Evolutionary conservation across 2,113 vertebrate species (phyloP).

Genomic region (Zosterops lateralis): DNA sequence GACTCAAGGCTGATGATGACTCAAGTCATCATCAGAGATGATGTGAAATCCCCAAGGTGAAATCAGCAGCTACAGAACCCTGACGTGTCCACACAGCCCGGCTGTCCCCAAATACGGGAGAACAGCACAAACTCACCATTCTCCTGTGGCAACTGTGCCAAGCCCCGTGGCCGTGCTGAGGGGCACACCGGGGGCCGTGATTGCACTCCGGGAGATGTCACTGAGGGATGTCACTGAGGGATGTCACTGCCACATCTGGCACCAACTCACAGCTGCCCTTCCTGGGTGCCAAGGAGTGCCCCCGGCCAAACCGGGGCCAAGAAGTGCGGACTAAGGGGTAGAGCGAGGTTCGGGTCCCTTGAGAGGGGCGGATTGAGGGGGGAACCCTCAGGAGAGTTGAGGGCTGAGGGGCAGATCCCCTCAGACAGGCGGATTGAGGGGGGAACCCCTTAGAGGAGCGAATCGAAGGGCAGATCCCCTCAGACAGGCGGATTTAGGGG

Average conservation of each 20-base stretch:
- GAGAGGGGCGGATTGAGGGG: too few species aligned
- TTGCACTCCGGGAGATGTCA: rapidly evolving
- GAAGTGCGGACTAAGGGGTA: background rate
- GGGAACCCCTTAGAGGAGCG: too few species aligned
- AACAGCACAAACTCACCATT: rapidly evolving
- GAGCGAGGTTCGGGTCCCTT: background rate
- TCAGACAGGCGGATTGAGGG: too few species aligned
- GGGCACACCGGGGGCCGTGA: background rate
- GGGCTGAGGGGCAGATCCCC: background rate
- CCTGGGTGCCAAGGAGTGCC: too few species aligned
- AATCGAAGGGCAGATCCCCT: background rate
- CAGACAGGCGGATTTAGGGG: too few species aligned
- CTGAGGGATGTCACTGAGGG: background rate
- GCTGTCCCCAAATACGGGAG: rapidly evolving
- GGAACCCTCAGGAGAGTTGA: too few species aligned
- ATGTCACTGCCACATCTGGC: background rate
- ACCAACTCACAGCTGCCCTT: background rate
- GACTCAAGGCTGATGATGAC: background rate
- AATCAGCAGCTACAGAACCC: background rate
- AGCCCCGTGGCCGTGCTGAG: rapidly evolving
- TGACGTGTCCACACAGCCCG: rapidly evolving
- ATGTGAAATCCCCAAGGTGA: background rate
- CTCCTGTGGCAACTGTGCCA: rapidly evolving
- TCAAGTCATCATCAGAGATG: too few species aligned
- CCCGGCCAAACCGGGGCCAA: background rate